Conservation (phyloP, 2,113 vertebrate genomes). For the Micronycteris hirsuta region DNA sequence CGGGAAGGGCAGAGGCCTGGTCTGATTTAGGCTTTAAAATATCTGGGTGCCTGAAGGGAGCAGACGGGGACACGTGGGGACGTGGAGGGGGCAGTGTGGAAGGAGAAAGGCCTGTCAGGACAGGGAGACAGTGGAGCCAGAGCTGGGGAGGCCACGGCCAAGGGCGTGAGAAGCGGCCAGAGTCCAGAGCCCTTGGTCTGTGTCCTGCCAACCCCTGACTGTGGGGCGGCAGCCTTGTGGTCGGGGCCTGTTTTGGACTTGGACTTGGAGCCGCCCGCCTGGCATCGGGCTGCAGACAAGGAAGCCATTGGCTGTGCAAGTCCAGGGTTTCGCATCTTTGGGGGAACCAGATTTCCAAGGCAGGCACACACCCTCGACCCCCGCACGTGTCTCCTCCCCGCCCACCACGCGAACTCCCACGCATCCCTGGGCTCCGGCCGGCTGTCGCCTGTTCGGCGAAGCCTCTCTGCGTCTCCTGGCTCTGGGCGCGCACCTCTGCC, state of each 20-base stretch:
- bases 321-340: neutral
- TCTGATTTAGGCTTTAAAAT: neutral
- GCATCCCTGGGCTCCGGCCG: no score
- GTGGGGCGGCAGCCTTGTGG: neutral
- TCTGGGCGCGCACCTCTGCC: neutral
- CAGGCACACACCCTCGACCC: rapidly evolving
- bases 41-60: neutral
- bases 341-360: neutral
- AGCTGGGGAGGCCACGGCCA: neutral
- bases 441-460: neutral
- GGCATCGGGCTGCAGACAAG: rapidly evolving
- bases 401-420: neutral
- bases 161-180: rapidly evolving
- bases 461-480: neutral
- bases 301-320: no score
- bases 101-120: rapidly evolving
- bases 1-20: neutral
- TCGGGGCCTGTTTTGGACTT: rapidly evolving
- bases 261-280: neutral
- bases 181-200: neutral
- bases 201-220: neutral
- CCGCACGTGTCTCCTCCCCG: rapidly evolving
- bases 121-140: rapidly evolving
- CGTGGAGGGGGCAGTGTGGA: rapidly evolving
- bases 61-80: rapidly evolving